Conservation (phyloP, 2,797 vertebrate genomes). For the Myotis vivesi region DNA sequence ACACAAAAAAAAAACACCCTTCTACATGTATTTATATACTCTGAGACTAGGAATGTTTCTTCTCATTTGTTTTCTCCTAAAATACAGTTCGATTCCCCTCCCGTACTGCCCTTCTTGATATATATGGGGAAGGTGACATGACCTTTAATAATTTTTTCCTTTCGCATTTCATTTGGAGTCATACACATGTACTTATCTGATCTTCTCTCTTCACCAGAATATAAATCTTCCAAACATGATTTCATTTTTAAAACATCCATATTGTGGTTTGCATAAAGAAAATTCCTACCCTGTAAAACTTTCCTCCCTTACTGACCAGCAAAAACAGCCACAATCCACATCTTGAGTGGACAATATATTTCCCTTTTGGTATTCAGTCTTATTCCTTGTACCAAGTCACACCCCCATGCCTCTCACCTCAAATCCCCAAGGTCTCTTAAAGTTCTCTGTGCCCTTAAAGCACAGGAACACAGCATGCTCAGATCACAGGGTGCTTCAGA, state of each 20-base stretch:
- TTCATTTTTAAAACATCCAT: conserved; percentile 50
- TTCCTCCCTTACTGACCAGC: conserved; percentile 19
- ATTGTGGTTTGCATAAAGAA: conserved; percentile 39
- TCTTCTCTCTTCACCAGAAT: conserved; percentile 52
- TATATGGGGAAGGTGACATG: conserved; percentile 3
- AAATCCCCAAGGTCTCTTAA: not conserved
- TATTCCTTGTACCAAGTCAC: not conserved
- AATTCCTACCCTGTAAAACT: conserved; percentile 16
- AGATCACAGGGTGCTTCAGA: not conserved
- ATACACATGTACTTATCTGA: conserved; percentile 53
- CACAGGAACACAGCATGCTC: not conserved
- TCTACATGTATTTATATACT: not conserved
- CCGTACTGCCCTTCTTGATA: not conserved
- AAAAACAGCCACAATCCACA: conserved; percentile 32
- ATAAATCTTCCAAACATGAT: conserved; percentile 64
- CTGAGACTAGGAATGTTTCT: not conserved
- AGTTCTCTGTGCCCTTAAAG: not conserved
- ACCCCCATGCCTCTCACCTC: not conserved
- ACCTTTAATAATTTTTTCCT: conserved; percentile 53
- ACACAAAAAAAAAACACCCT: not conserved
- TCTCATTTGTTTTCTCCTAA: not conserved
- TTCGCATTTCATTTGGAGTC: conserved; percentile 45
- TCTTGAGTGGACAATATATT: not conserved
- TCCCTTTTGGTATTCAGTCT: not conserved
- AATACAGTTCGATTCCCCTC: not conserved